Conservation (phyloP, 2,888 invertebrate genomes). For the Sycophila texana region DNA sequence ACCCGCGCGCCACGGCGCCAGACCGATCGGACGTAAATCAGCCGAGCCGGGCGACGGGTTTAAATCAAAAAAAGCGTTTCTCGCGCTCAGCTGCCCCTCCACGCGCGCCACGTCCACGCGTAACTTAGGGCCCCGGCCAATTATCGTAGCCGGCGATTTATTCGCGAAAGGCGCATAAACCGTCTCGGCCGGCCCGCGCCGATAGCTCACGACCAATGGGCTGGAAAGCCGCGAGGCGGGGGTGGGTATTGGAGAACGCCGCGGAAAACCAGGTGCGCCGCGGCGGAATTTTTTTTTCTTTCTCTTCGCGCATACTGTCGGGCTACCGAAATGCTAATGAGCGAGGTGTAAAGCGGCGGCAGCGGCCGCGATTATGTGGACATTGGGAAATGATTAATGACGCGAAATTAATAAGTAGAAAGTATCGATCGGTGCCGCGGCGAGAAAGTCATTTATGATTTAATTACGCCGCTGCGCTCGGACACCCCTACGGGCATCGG, state of each 20-base stretch:
- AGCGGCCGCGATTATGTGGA: slow-evolving; percentile 6
- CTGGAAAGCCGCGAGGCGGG: slow-evolving; percentile 34
- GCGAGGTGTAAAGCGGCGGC: neutral
- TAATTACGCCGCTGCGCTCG: slow-evolving; percentile 15
- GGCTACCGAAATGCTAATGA: neutral
- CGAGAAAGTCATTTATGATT: slow-evolving; percentile 32
- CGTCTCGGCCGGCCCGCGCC: slow-evolving; percentile 40
- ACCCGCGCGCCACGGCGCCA: slow-evolving; percentile 50
- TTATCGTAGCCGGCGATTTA: slow-evolving; percentile 58
- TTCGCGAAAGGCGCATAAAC: slow-evolving; percentile 51
- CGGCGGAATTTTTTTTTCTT: neutral
- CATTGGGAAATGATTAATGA: slow-evolving; percentile 28
- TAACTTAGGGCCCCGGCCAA: slow-evolving; percentile 56
- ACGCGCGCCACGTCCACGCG: slow-evolving; percentile 51
- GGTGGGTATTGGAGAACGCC: neutral
- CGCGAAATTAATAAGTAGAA: slow-evolving; percentile 38
- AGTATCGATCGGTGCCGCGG: slow-evolving; percentile 9
- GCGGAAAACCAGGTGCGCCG: neutral
- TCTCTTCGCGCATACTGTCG: neutral
- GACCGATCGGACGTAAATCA: slow-evolving; percentile 53
- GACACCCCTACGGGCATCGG: no score
- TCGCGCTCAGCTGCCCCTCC: slow-evolving; percentile 23
- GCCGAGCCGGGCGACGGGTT: slow-evolving; percentile 46
- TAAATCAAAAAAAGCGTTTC: slow-evolving; percentile 52
- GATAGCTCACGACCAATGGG: slow-evolving; percentile 42